A percentile compares a stretch with the other conserved stretches of the same genome.
Evolutionary conservation across 2,888 invertebrate species (phyloP).

Genomic region (Aspidiotus destructor): DNA sequence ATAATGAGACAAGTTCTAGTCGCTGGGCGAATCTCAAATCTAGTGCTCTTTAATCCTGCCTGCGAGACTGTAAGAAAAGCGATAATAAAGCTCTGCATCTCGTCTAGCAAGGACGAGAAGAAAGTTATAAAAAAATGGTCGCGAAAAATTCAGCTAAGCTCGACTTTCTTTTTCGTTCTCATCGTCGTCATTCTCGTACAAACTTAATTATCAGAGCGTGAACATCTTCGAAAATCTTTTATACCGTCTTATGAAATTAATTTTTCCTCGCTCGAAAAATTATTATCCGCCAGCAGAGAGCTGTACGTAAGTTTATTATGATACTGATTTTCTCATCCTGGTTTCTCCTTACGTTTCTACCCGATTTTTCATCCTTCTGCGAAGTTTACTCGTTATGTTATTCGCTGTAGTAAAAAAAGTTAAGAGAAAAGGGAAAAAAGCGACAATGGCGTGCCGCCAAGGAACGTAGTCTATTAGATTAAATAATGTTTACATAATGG

Average conservation of each 20-base stretch:
- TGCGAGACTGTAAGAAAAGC: too few species aligned
- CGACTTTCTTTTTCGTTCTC: not conserved
- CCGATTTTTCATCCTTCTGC: not conserved
- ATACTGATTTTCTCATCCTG: slow-evolving; percentile 1
- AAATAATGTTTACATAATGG: too few species aligned
- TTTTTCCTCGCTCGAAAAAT: slow-evolving; percentile 1
- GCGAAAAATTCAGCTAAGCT: too few species aligned
- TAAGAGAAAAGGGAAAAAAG: too few species aligned
- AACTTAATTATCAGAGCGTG: slow-evolving; percentile 4
- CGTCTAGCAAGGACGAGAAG: too few species aligned
- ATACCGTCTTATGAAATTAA: not conserved
- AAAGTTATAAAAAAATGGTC: too few species aligned
- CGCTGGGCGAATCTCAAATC: too few species aligned
- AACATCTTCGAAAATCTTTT: not conserved
- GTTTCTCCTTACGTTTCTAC: not conserved
- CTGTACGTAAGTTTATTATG: not conserved
- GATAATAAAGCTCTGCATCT: too few species aligned
- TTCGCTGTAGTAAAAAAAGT: not conserved
- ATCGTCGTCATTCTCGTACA: not conserved
- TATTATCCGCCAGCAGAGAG: not conserved
- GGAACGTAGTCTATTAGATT: too few species aligned
- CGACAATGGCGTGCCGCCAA: too few species aligned
- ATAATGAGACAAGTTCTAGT: too few species aligned
- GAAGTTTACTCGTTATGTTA: not conserved
- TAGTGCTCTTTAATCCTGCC: too few species aligned